Evolutionary conservation across 2,113 vertebrate species (phyloP).

Genomic region (Datnioides undecimradiatus): DNA sequence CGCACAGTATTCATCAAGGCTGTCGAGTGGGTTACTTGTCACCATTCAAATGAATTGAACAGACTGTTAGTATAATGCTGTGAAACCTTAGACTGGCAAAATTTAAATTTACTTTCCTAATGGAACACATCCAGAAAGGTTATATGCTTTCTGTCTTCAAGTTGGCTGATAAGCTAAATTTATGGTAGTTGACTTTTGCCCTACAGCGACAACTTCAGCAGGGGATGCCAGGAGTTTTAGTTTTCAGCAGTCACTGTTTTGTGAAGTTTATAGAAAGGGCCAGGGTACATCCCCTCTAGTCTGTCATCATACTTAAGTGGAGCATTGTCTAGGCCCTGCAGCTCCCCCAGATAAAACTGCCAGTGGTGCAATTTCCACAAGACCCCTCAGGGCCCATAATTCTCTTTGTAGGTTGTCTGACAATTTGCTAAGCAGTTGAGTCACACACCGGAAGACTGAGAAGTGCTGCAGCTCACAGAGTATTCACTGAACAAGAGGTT

Average conservation of each 20-base stretch:
- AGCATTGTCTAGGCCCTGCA: conserved; percentile 76
- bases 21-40: conserved; percentile 5
- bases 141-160: conserved; percentile 23
- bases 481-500: conserved; percentile 42
- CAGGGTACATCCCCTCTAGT: conserved; percentile 74
- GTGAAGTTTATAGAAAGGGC: conserved; percentile 69
- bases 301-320: conserved; percentile 81
- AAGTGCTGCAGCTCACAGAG: conserved; percentile 43
- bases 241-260: conserved; percentile 72
- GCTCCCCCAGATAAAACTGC: conserved; percentile 79
- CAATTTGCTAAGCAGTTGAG: conserved; percentile 82
- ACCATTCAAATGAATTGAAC: conserved; percentile 29
- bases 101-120: conserved; percentile 49
- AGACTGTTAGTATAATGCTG: conserved; percentile 35
- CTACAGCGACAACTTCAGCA: conserved; percentile 55
- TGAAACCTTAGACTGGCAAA: conserved; percentile 19
- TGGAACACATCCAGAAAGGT: conserved; percentile 49
- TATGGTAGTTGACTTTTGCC: conserved; percentile 64
- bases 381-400: conserved; percentile 81
- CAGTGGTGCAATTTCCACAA: conserved; percentile 79
- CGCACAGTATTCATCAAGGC: conserved; percentile 33
- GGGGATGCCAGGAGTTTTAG: conserved; percentile 63
- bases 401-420: conserved; percentile 82
- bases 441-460: conserved; percentile 61
- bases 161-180: conserved; percentile 60